These are phyloP conservation scores for Campylomormyrus numenius DNA, from an alignment of 2,113 vertebrate genomes.

Conservation along the genomic window DNA sequence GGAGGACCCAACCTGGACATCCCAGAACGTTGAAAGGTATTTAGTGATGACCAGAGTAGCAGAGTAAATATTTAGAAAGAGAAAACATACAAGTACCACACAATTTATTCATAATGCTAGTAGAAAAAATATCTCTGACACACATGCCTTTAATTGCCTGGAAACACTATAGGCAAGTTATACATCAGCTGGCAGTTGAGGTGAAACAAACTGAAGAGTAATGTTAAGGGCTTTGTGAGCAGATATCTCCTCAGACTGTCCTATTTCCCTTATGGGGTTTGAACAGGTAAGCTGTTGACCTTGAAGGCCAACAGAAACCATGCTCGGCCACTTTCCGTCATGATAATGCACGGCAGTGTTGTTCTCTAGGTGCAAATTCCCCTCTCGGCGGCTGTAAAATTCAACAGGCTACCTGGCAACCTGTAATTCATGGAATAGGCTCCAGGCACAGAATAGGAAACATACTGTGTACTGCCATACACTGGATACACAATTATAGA, in stretches of 20 bases:
- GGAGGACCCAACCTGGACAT: neutral
- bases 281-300: neutral
- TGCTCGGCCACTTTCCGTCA: neutral
- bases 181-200: neutral
- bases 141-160: neutral
- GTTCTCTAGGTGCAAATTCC: neutral
- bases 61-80: neutral
- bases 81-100: neutral
- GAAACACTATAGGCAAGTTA: neutral
- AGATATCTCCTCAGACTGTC: neutral
- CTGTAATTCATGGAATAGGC: neutral
- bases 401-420: neutral
- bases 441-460: neutral
- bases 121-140: neutral
- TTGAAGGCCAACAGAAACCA: neutral
- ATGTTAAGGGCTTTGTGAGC: neutral
- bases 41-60: neutral
- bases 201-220: neutral
- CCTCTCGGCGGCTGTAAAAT: neutral
- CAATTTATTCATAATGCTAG: neutral
- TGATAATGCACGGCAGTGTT: neutral
- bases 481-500: neutral
- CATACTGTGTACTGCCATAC: neutral
- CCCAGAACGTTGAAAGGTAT: neutral
- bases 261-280: neutral